phyloP scores from a whole-genome alignment of 2,113 vertebrate species.

The Neomonachus schauinslandi region DNA sequence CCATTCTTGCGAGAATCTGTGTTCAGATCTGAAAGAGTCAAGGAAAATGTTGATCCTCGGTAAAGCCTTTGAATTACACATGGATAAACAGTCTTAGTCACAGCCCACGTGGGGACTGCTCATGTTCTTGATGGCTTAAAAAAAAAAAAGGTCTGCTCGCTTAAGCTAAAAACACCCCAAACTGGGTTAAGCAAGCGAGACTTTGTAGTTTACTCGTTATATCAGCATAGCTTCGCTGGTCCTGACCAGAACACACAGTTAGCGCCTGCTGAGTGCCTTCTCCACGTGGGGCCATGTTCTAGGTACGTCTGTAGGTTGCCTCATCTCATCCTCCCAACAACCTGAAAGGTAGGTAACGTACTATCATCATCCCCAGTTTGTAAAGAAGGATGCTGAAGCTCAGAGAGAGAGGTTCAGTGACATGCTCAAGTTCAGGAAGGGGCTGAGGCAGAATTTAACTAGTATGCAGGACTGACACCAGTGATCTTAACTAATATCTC shows the following conservation, averaged over 20 bases:
- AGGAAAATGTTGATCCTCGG: neutral
- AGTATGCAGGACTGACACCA: neutral
- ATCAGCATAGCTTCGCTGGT: neutral
- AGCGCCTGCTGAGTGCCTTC: neutral
- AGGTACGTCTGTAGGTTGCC: fast-evolving
- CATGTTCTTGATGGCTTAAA: neutral
- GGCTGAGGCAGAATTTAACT: neutral
- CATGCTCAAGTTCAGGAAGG: neutral
- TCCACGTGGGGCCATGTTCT: neutral
- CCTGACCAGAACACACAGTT: neutral
- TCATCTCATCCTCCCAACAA: neutral
- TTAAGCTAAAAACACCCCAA: neutral
- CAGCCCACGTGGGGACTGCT: neutral
- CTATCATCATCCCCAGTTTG: neutral
- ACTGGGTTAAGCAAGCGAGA: neutral
- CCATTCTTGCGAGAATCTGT: fast-evolving
- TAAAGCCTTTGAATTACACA: neutral
- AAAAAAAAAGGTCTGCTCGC: neutral
- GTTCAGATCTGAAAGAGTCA: constrained; percentile 63
- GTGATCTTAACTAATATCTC: neutral
- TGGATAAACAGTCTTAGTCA: neutral
- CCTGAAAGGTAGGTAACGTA: neutral
- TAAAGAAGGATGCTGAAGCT: neutral
- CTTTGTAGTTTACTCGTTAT: neutral
- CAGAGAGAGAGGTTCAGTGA: neutral